These are phyloP conservation scores for Sterna hirundo DNA, from an alignment of 2,113 vertebrate species.

Conservation along the genomic window DNA sequence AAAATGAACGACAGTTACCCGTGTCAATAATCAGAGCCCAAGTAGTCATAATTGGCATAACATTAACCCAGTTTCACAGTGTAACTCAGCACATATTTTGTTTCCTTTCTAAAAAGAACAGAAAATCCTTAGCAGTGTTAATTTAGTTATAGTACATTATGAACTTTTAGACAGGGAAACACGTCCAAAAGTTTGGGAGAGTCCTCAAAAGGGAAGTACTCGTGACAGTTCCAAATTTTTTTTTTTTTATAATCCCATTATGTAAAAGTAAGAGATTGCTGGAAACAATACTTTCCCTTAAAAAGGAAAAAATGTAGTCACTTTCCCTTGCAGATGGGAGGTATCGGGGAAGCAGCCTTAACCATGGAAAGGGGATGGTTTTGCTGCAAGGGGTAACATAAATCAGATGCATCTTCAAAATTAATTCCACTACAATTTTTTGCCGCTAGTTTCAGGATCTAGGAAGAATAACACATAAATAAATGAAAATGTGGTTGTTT, in stretches of 20 bases:
- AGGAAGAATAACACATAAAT: slow-evolving; percentile 35
- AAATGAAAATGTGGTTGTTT: slow-evolving; percentile 7
- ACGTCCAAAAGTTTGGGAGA: background rate
- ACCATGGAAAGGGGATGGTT: slow-evolving; percentile 8
- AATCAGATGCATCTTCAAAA: slow-evolving; percentile 53
- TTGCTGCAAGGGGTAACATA: slow-evolving; percentile 35
- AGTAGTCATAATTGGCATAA: background rate
- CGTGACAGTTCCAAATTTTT: background rate
- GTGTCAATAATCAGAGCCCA: background rate
- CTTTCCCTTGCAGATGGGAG: slow-evolving; percentile 32
- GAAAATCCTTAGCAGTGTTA: background rate
- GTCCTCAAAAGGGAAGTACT: background rate
- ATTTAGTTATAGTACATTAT: background rate
- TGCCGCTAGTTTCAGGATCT: background rate
- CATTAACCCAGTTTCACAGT: background rate
- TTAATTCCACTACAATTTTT: background rate
- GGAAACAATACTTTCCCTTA: background rate
- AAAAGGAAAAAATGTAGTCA: background rate
- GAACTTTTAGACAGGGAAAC: background rate
- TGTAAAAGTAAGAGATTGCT: background rate
- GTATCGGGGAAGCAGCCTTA: slow-evolving; percentile 3
- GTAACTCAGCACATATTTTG: background rate
- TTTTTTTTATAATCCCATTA: background rate
- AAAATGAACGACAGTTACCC: background rate
- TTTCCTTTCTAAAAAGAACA: background rate